These are phyloP conservation scores for Lasioglossum figueresi DNA, from an alignment of 2,888 invertebrate species.

Conservation along the genomic window DNA sequence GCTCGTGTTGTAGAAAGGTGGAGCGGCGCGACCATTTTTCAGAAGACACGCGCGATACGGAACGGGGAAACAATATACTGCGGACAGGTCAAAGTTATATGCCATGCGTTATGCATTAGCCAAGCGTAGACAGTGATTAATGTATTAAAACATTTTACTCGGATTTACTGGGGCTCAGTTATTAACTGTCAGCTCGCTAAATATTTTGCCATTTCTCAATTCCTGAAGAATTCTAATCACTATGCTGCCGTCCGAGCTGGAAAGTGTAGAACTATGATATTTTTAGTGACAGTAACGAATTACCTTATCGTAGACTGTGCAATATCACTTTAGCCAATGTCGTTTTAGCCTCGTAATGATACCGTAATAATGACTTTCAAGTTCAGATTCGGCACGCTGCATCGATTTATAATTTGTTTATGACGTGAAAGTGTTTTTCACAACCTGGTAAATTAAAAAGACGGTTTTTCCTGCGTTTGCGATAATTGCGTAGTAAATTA, in stretches of 20 bases:
- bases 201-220: not conserved
- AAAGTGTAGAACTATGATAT: not conserved
- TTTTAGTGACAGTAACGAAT: not conserved
- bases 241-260: not conserved
- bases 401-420: not conserved
- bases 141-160: conserved; percentile 10
- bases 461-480: not conserved
- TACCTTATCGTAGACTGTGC: not conserved
- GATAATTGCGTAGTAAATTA: not conserved
- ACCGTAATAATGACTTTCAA: not conserved
- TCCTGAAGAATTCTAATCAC: not conserved
- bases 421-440: not conserved
- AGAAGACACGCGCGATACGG: conserved; percentile 7
- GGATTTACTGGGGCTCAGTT: not conserved
- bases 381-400: not conserved
- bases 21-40: conserved; percentile 29
- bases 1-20: conserved; percentile 29
- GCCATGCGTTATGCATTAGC: conserved; percentile 47
- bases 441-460: too few relatives aligned
- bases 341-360: not conserved
- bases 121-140: conserved; percentile 14
- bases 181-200: not conserved
- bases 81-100: conserved; percentile 49
- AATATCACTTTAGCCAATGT: not conserved
- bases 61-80: conserved; percentile 39